phyloP scores from a whole-genome alignment of 2,888 invertebrate species.

The Serrognathus titanus region DNA sequence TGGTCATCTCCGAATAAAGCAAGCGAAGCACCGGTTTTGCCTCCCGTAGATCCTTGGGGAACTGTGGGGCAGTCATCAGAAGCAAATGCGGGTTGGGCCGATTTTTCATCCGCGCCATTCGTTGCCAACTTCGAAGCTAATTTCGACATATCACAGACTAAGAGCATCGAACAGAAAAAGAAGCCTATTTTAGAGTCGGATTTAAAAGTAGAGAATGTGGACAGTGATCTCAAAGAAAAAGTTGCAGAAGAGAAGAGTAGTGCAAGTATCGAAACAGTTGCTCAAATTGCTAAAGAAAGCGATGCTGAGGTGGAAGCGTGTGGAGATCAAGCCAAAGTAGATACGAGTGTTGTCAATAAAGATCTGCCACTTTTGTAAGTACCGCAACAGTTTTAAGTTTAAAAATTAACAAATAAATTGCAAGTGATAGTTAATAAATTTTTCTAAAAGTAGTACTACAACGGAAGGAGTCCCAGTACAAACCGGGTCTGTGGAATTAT shows the following conservation, averaged over 20 bases:
- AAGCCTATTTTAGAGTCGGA: conserved; percentile 26
- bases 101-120: conserved; percentile 43
- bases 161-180: not conserved
- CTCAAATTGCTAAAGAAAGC: conserved; percentile 23
- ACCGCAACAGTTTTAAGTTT: too few relatives aligned
- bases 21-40: conserved; percentile 17
- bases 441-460: not conserved
- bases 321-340: conserved; percentile 17
- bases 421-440: not conserved
- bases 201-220: conserved; percentile 33
- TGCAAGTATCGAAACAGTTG: conserved; percentile 7
- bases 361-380: not conserved
- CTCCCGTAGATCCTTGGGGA: conserved; percentile 40
- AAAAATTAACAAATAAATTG: too few relatives aligned
- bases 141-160: conserved; percentile 21
- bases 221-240: conserved; percentile 21
- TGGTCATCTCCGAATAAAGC: conserved; percentile 40
- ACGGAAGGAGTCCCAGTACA: not conserved
- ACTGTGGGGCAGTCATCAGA: conserved; percentile 18
- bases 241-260: conserved; percentile 10
- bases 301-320: conserved; percentile 13
- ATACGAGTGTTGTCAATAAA: not conserved
- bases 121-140: conserved; percentile 35
- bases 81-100: conserved; percentile 44
- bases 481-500: not conserved